Evolutionary conservation across 2,113 vertebrate species (phyloP).

Genomic region (Heteronetta atricapilla): DNA sequence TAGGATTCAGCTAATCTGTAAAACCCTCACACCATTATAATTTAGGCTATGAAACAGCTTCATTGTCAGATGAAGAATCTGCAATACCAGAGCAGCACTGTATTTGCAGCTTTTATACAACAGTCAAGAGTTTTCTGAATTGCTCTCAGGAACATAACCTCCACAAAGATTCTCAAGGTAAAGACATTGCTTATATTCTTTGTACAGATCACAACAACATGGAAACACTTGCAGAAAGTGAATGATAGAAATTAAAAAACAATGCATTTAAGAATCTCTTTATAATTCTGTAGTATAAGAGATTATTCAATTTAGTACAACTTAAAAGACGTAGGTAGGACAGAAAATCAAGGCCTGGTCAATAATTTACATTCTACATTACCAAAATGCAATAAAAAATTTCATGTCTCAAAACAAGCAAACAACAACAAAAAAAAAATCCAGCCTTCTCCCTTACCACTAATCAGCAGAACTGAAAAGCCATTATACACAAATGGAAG

Average conservation of each 20-base stretch:
- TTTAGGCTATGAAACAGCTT: constrained; percentile 30
- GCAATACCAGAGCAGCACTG: background rate
- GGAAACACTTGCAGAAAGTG: background rate
- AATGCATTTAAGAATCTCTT: background rate
- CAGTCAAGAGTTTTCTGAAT: constrained; percentile 38
- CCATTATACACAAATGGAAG: background rate
- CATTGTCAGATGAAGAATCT: constrained; percentile 36
- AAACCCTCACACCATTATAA: constrained; percentile 41
- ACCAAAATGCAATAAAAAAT: background rate
- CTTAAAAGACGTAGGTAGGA: background rate
- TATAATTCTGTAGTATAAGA: background rate
- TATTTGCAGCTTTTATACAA: background rate
- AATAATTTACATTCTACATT: background rate
- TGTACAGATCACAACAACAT: background rate
- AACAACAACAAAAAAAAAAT: background rate
- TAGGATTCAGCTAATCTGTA: constrained; percentile 30
- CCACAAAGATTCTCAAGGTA: background rate
- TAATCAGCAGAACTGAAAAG: background rate
- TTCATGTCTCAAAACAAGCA: background rate
- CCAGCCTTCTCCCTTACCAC: background rate
- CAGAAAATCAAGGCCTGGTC: background rate
- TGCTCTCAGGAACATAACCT: background rate
- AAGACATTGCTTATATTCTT: background rate
- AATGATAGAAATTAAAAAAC: background rate
- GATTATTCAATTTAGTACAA: background rate